Conservation (phyloP, 2,113 vertebrate genomes). For the Ariopsis seemanni region DNA sequence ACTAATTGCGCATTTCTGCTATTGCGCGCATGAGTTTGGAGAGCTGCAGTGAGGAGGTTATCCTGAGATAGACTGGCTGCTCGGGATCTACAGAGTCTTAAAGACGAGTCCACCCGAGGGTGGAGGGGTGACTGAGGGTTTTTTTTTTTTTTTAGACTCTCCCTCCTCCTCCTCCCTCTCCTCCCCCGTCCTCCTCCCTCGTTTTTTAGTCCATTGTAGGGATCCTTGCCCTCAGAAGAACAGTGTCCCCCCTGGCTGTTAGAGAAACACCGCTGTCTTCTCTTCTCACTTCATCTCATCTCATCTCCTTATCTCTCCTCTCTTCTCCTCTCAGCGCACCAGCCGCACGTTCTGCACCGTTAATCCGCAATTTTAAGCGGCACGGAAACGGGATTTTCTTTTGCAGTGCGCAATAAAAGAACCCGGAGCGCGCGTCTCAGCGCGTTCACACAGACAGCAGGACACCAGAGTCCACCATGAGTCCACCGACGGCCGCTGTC, state of each 20-base stretch:
- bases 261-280: constrained; percentile 29
- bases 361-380: neutral
- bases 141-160: constrained; percentile 29
- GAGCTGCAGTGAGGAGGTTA: neutral
- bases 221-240: constrained; percentile 62
- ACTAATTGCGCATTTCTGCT: neutral
- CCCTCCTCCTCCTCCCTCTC: constrained; percentile 49
- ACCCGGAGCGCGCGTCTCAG: neutral
- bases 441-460: neutral
- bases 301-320: neutral
- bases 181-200: constrained; percentile 54
- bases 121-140: constrained; percentile 33
- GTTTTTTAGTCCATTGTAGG: constrained; percentile 74
- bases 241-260: constrained; percentile 50
- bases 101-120: neutral
- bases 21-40: neutral
- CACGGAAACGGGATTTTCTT: neutral
- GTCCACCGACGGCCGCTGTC: neutral
- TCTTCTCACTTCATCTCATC: neutral
- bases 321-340: no score
- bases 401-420: neutral
- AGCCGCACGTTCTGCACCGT: neutral
- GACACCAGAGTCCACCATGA: neutral
- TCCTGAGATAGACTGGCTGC: constrained; percentile 38
- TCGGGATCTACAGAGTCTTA: constrained; percentile 28